A percentile compares a stretch with the other conserved stretches of the same genome.
These are phyloP conservation scores for Phthorimaea operculella DNA, from an alignment of 1,140 invertebrate species.

Conservation along the genomic window DNA sequence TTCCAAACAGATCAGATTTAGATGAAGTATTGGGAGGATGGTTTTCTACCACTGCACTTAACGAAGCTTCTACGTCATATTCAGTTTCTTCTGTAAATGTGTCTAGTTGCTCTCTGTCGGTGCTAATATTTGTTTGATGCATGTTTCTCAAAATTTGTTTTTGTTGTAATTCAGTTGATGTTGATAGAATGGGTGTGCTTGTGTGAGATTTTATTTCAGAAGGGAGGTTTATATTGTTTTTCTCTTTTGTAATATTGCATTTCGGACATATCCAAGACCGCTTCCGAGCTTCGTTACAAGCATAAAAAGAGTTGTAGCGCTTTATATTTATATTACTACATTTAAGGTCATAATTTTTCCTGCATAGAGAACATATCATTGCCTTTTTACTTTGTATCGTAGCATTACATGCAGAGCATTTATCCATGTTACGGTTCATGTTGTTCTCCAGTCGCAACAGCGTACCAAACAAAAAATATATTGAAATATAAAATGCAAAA, in stretches of 20 bases:
- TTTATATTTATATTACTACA: not conserved
- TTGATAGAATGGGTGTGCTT: not conserved
- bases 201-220: not conserved
- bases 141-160: not conserved
- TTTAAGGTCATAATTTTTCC: not conserved
- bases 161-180: not conserved
- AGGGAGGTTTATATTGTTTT: not conserved
- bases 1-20: no score
- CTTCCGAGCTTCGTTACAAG: not conserved
- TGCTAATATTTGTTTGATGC: not conserved
- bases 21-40: not conserved
- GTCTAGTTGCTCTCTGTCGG: not conserved
- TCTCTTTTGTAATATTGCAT: not conserved
- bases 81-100: not conserved
- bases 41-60: not conserved
- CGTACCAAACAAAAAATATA: no score
- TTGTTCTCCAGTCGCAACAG: no score
- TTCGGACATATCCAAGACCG: not conserved
- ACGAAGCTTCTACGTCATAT: not conserved
- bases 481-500: no score
- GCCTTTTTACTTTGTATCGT: no score
- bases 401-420: no score
- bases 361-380: not conserved
- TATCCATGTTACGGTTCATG: no score
- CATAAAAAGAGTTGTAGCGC: not conserved